phyloP scores from a whole-genome alignment of 2,113 vertebrate genomes.

The Siniperca knerii region DNA sequence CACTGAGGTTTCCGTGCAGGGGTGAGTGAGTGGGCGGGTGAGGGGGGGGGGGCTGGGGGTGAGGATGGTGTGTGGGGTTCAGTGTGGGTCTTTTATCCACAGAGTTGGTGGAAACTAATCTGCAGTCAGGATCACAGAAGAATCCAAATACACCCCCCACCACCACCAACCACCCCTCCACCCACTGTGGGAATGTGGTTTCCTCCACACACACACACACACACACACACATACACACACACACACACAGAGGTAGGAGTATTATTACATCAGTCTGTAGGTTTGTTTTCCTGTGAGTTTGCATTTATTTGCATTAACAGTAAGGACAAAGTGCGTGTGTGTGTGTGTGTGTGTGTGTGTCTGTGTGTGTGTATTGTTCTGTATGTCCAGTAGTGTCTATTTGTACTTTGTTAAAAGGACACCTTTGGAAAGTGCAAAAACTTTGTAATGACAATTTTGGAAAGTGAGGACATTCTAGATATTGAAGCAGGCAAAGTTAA shows the following conservation, averaged over 20 bases:
- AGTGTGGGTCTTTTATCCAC: constrained; percentile 60
- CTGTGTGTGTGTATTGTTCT: too few relatives aligned
- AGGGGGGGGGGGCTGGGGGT: background rate
- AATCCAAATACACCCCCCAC: constrained; percentile 50
- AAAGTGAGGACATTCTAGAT: too few relatives aligned
- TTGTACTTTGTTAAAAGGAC: background rate
- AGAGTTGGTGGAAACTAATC: constrained; percentile 56
- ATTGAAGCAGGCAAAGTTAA: too few relatives aligned
- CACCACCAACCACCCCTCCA: constrained; percentile 29
- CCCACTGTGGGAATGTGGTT: constrained; percentile 78
- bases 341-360: background rate
- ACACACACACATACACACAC: constrained; percentile 19
- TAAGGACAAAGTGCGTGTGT: background rate
- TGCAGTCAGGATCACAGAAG: constrained; percentile 48
- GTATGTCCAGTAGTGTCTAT: background rate
- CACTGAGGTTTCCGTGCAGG: constrained; percentile 29
- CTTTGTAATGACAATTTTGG: too few relatives aligned
- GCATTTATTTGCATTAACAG: constrained; percentile 4
- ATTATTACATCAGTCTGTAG: constrained; percentile 43
- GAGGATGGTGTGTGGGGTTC: background rate
- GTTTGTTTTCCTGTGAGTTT: constrained; percentile 30
- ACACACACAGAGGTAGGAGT: constrained; percentile 10
- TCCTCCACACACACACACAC: constrained; percentile 26
- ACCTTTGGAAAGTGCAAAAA: too few relatives aligned
- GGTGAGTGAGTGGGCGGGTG: background rate